Base-by-base conservation (phyloP, 2,797 vertebrate species). In the Peromyscus melanophrys region DNA sequence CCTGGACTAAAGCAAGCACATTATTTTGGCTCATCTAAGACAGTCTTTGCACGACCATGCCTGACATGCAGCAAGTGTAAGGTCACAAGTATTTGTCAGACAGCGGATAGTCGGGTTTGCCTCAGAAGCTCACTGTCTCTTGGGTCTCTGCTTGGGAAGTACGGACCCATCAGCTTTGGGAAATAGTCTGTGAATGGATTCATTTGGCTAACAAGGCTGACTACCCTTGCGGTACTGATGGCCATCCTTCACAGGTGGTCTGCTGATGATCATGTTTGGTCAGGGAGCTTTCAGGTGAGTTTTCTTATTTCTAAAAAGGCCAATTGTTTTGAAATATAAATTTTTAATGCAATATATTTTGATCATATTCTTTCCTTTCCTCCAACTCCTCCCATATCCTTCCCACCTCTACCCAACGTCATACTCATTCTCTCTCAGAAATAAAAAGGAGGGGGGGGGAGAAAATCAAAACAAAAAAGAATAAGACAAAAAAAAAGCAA, bases 251-350 rank as follows among this genome's bases (percentile, higher is more conserved):
- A 52, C 23, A 29, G 27, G 49, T 77, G 46, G 61, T 85, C 80
- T 93, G 43, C 12, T 89, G 81, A 52, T 10, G 29, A 43, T 84
- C 78, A 46, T 0, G 0, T 76, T 86, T 82, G 17, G 37, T 77
- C 21, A 71, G 94, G 75, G 14, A 31, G 65, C 94, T 84, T 95
- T 92, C 43, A 89, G 71, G 46, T 95, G 10, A 92, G 92, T 96
- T 94, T 94, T 40, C 59, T 59, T 67, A 61, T 59, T 59, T 61
- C 25, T 59, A 23, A 71, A 71, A 37, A 37, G 1, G 69, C 37
- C 19, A 71, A 21, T 71, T 37, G n/a, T 37, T 37, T n/a, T 69
- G 63, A 85, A 67, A 65, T 85, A 52, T n/a, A 34, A 31, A 1
- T 34, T 67, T 85, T 52, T 85, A 49, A 52, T 85, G 19, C 31